Evolutionary conservation across 2,113 vertebrate genomes (phyloP).

Genomic region (Nannospalax galili): DNA sequence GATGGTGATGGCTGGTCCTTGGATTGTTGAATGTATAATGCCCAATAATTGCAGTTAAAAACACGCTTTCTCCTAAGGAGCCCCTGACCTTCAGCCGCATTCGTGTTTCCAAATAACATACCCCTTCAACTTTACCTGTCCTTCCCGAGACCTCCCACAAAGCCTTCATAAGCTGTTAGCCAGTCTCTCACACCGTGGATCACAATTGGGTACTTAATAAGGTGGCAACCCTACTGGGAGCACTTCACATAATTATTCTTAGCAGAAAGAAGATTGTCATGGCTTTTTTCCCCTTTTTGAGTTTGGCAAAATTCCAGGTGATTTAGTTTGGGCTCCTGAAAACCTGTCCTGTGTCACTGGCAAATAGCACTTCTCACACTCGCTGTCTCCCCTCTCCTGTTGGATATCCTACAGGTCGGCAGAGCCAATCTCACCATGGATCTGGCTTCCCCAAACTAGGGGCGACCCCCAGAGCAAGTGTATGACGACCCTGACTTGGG

Average conservation of each 20-base stretch:
- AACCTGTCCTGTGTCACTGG: slow-evolving; percentile 56
- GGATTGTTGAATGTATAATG: slow-evolving; percentile 40
- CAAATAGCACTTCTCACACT: slow-evolving; percentile 11
- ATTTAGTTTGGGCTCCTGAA: slow-evolving; percentile 72
- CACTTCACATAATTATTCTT: slow-evolving; percentile 82
- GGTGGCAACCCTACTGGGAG: slow-evolving; percentile 81
- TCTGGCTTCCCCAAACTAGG: neutral
- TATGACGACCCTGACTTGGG: neutral
- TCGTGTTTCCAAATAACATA: slow-evolving; percentile 75
- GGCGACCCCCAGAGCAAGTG: neutral
- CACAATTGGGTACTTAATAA: slow-evolving; percentile 81
- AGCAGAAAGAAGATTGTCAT: slow-evolving; percentile 77
- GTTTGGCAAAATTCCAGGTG: slow-evolving; percentile 80
- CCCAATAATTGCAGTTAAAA: slow-evolving; percentile 67
- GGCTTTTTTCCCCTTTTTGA: slow-evolving; percentile 58
- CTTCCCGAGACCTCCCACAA: slow-evolving; percentile 69
- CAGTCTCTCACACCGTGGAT: slow-evolving; percentile 63
- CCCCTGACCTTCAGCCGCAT: slow-evolving; percentile 72
- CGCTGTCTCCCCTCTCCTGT: neutral
- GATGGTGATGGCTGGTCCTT: slow-evolving; percentile 20
- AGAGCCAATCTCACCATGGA: neutral
- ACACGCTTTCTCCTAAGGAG: slow-evolving; percentile 57
- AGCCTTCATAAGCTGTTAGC: slow-evolving; percentile 76
- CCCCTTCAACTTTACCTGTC: slow-evolving; percentile 72
- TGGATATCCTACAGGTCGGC: neutral